phyloP scores from a whole-genome alignment of 1,140 invertebrate species.

The Saxidomus purpurata region DNA sequence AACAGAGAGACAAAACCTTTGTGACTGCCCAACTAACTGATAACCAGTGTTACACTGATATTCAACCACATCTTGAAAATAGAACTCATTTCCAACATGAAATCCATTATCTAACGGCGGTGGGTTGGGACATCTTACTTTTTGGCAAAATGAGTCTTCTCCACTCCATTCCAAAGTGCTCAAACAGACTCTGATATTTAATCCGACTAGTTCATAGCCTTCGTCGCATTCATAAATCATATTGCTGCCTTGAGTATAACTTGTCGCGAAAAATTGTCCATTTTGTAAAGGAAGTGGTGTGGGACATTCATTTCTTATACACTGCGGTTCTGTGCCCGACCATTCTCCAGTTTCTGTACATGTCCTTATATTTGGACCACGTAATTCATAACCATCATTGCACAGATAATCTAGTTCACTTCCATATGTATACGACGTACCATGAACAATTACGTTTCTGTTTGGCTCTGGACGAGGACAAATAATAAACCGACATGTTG shows the following conservation, averaged over 20 bases:
- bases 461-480: conserved; percentile 71
- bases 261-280: conserved; percentile 94
- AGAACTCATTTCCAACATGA: conserved; percentile 54
- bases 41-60: conserved; percentile 89
- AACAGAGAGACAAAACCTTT: conserved; percentile 64
- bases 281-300: conserved; percentile 63
- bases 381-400: conserved; percentile 88
- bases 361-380: conserved; percentile 80
- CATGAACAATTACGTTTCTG: conserved; percentile 58
- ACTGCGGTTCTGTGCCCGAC: conserved; percentile 75
- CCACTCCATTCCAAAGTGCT: conserved; percentile 84
- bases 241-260: conserved; percentile 94
- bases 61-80: conserved; percentile 66
- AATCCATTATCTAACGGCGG: conserved; percentile 53
- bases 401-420: conserved; percentile 77
- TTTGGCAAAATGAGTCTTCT: conserved; percentile 71
- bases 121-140: conserved; percentile 74
- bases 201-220: conserved; percentile 71
- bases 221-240: conserved; percentile 90
- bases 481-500: conserved; percentile 77
- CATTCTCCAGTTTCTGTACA: conserved; percentile 78
- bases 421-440: conserved; percentile 66
- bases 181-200: conserved; percentile 61
- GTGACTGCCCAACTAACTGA: conserved; percentile 85
- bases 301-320: conserved; percentile 76